phyloP scores from a whole-genome alignment of 2,113 vertebrate genomes.

The Nematolebias whitei region DNA sequence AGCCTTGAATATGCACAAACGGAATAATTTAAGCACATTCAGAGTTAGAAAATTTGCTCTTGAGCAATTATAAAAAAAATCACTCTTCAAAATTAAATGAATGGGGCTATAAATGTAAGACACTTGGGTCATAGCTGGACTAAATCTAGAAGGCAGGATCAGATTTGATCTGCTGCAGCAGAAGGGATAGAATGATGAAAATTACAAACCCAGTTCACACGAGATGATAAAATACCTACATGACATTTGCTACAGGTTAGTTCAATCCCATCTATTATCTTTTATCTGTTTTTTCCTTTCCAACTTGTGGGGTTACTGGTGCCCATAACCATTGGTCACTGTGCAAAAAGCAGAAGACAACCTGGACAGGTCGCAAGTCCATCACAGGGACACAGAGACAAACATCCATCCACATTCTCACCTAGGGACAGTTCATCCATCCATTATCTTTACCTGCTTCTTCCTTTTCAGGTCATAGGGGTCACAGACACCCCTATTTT shows the following conservation, averaged over 20 bases:
- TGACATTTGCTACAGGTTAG: constrained; percentile 4
- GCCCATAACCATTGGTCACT: too few relatives aligned
- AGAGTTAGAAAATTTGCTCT: constrained; percentile 42
- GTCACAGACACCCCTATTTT: too few relatives aligned
- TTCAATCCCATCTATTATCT: too few relatives aligned
- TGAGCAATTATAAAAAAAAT: neutral
- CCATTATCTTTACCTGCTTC: too few relatives aligned
- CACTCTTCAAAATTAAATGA: constrained; percentile 45
- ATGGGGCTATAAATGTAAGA: constrained; percentile 34
- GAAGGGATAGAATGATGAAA: constrained; percentile 20
- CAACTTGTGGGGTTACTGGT: too few relatives aligned
- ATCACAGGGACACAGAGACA: too few relatives aligned
- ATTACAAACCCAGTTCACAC: constrained; percentile 12
- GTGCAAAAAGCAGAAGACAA: too few relatives aligned
- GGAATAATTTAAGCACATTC: constrained; percentile 73
- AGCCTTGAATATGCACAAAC: constrained; percentile 71
- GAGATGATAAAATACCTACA: constrained; percentile 17
- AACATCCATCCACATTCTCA: too few relatives aligned
- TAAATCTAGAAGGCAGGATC: constrained; percentile 20
- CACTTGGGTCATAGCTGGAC: constrained; percentile 28
- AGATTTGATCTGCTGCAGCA: constrained; percentile 1
- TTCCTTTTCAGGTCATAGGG: too few relatives aligned
- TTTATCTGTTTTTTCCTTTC: too few relatives aligned
- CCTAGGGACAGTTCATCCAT: too few relatives aligned
- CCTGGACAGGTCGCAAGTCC: too few relatives aligned